Base-by-base conservation (phyloP, 2,888 invertebrate genomes). In the Luperina testacea region DNA sequence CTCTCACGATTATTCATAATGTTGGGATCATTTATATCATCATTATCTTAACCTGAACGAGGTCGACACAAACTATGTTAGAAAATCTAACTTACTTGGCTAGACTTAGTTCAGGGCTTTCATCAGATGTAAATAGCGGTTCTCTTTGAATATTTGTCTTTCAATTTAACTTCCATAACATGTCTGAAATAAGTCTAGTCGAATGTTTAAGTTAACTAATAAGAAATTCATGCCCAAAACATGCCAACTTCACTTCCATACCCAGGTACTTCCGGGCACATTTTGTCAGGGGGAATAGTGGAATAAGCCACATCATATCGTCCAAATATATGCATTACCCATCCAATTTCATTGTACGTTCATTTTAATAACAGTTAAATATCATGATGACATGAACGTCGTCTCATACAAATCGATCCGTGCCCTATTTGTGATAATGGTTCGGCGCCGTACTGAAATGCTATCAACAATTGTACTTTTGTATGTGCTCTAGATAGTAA, bases 351-450 rank as follows among this genome's bases (percentile, higher is more conserved):
- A 57, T 81, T 77, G 27, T 57, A 68, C 59, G 48, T 48, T 59
- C 57, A 59, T 48, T 84, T 72, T 67, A 61, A 67, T 71, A 81
- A 48, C 63, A 51, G 15, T 77, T 48, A 8, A 38, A 75, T 73
- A 57, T 57, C 45, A 24, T 20, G 61, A 20, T 67, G 81, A 71
- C 84, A 81, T 67, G 81, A 70, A 65, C 13, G 48, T 51, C 45
- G 75, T 72, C 69, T 74, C 32, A 32, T 68, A 38, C 48, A n/a
- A 42, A 83, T 79, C 75, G 84, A 84, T 75, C 32, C 69, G 32
- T 75, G 81, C 5, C 20, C 81, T 51, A 73, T 84, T 70, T 83
- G 45, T 48, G 53, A 15, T 72, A 79, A 72, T 79, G 51, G 75
- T 57, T 72, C 65, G 53, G 0, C 27, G 45, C 45, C 51, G 24